phyloP scores from a whole-genome alignment of 2,797 vertebrate species.

The Heliangelus exortis region DNA sequence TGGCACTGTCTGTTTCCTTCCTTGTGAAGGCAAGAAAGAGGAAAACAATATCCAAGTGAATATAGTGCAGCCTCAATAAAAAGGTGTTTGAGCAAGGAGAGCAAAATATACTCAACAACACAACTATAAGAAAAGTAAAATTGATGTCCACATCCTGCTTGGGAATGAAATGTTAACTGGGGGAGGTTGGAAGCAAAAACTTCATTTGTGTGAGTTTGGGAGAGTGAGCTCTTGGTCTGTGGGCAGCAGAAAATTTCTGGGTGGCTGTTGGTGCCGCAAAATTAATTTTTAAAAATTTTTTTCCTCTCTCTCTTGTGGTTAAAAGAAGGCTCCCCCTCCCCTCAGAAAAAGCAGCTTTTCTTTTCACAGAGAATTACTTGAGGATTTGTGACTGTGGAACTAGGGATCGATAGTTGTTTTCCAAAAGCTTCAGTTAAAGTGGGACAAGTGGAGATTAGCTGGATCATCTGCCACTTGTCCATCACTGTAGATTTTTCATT shows the following conservation, averaged over 20 bases:
- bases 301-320: neutral
- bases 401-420: conserved; percentile 38
- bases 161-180: neutral
- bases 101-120: neutral
- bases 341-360: neutral
- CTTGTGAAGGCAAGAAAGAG: neutral
- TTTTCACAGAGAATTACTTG: neutral
- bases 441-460: conserved; percentile 63
- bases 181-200: neutral
- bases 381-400: conserved; percentile 47
- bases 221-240: neutral
- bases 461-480: conserved; percentile 14
- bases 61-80: neutral
- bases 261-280: neutral
- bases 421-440: conserved; percentile 32
- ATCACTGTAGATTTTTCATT: neutral
- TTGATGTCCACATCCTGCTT: neutral
- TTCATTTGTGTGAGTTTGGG: neutral
- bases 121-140: neutral
- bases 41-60: neutral
- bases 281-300: neutral
- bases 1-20: neutral
- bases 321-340: neutral
- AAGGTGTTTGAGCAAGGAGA: neutral
- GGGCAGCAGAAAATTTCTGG: neutral